Conservation (phyloP, 2,113 vertebrate species). For the Theropithecus gelada region DNA sequence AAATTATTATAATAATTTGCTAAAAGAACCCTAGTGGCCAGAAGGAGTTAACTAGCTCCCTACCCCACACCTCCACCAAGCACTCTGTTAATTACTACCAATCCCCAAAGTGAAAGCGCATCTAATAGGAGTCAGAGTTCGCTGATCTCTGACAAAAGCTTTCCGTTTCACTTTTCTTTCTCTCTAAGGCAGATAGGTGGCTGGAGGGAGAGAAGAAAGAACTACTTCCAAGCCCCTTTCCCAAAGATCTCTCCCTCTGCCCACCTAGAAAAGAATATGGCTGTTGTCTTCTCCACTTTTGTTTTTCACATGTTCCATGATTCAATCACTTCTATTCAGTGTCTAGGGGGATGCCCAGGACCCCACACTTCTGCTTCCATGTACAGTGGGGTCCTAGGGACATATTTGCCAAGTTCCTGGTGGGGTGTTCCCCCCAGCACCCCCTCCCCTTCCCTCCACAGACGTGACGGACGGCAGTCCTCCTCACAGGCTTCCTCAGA, state of each 20-base stretch:
- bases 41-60: background rate
- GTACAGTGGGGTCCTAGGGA: background rate
- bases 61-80: too few species aligned
- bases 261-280: background rate
- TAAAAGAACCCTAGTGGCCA: background rate
- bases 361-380: background rate
- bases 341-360: background rate
- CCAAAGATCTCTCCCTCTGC: background rate
- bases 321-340: background rate
- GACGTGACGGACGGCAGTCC: background rate
- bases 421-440: too few species aligned
- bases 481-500: background rate
- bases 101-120: background rate
- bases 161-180: background rate
- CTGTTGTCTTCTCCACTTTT: background rate
- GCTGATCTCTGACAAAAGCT: slow-evolving; percentile 13
- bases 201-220: background rate
- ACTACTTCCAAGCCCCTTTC: background rate
- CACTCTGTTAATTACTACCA: background rate
- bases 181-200: background rate
- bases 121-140: background rate
- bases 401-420: too few species aligned
- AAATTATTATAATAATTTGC: background rate
- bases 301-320: background rate
- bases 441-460: background rate